Conservation (phyloP, 2,888 invertebrate genomes). For the Metalampra italica region DNA sequence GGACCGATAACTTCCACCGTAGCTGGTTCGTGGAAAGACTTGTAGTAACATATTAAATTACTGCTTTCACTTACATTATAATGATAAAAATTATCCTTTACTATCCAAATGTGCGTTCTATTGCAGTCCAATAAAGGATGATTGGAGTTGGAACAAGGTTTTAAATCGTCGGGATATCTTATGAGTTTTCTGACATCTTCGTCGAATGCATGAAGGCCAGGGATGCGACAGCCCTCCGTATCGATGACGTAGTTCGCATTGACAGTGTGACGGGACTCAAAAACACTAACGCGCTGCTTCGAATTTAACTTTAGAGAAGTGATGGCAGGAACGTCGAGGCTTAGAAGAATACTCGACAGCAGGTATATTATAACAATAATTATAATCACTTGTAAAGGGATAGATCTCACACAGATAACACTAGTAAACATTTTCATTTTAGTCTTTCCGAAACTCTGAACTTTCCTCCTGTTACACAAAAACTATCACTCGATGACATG, state of each 20-base stretch:
- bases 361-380: too few relatives aligned
- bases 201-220: slow-evolving; percentile 75
- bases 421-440: too few relatives aligned
- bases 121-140: slow-evolving; percentile 70
- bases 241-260: slow-evolving; percentile 44
- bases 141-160: slow-evolving; percentile 57
- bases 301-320: too few relatives aligned
- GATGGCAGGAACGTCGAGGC: too few relatives aligned
- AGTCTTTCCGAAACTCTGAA: too few relatives aligned
- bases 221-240: slow-evolving; percentile 81
- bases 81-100: slow-evolving; percentile 49
- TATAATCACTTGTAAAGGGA: too few relatives aligned
- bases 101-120: slow-evolving; percentile 70
- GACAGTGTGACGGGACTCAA: not conserved
- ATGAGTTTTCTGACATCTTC: slow-evolving; percentile 69
- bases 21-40: slow-evolving; percentile 64
- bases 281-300: too few relatives aligned
- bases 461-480: too few relatives aligned
- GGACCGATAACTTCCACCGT: slow-evolving; percentile 44
- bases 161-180: slow-evolving; percentile 48
- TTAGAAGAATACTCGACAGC: too few relatives aligned
- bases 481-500: too few relatives aligned
- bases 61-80: slow-evolving; percentile 64
- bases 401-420: too few relatives aligned
- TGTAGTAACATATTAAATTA: slow-evolving; percentile 71